phyloP scores from a whole-genome alignment of 2,113 vertebrate species.

The Apaloderma vittatum region DNA sequence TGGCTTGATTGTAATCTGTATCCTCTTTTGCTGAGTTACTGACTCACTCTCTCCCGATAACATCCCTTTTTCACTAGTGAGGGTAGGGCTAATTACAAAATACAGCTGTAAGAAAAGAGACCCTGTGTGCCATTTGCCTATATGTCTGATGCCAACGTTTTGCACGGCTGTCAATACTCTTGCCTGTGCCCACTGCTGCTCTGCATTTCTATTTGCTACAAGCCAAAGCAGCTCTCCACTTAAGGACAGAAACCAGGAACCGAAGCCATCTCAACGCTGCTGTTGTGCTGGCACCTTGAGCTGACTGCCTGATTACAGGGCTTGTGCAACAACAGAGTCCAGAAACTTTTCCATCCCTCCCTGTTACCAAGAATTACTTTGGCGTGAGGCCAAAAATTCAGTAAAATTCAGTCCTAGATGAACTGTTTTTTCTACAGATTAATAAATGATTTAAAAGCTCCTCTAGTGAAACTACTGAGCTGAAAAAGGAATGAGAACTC shows the following conservation, averaged over 20 bases:
- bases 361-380: conserved; percentile 27
- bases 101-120: not conserved
- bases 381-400: conserved; percentile 19
- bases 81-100: not conserved
- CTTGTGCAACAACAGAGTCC: not conserved
- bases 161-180: not conserved
- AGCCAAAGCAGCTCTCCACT: not conserved
- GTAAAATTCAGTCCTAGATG: conserved; percentile 28
- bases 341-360: not conserved
- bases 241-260: not conserved
- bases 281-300: not conserved
- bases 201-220: not conserved
- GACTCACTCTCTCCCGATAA: not conserved
- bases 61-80: not conserved
- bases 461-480: not conserved
- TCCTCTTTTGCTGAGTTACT: not conserved
- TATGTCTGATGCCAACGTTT: not conserved
- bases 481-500: not conserved
- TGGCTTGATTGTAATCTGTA: not conserved
- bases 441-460: conserved; percentile 20
- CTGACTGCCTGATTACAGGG: not conserved
- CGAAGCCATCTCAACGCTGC: not conserved
- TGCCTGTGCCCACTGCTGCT: not conserved
- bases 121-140: not conserved
- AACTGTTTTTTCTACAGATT: not conserved